These are phyloP conservation scores for Rhopalosiphum padi DNA, from an alignment of 1,140 invertebrate species.

Conservation along the genomic window DNA sequence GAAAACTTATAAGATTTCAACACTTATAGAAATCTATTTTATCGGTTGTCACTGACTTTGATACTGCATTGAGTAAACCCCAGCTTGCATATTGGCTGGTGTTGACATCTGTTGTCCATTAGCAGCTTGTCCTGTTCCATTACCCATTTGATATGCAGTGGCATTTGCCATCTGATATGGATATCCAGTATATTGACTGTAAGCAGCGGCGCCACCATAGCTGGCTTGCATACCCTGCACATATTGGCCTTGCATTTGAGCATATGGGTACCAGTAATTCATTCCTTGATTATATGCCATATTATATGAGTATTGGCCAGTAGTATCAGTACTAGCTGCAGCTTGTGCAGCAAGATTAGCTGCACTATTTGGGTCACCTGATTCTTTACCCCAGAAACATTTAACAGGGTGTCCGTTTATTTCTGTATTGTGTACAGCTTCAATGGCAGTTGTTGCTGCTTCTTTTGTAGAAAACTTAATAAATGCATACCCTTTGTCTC, in stretches of 20 bases:
- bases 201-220: conserved; percentile 46
- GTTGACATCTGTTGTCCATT: conserved; percentile 54
- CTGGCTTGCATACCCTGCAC: conserved; percentile 57
- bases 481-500: conserved; percentile 99
- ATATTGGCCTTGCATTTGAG: conserved; percentile 61
- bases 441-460: conserved; percentile 95
- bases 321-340: conserved; percentile 65
- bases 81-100: conserved; percentile 49
- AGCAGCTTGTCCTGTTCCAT: conserved; percentile 53
- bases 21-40: conserved; percentile 53
- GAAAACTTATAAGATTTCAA: conserved; percentile 54
- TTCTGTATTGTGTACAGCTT: conserved; percentile 95
- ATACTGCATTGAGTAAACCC: conserved; percentile 55
- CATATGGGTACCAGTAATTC: conserved; percentile 82
- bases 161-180: conserved; percentile 52
- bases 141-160: conserved; percentile 52
- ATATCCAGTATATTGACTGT: conserved; percentile 51
- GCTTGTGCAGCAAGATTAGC: conserved; percentile 61
- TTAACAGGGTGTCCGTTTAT: conserved; percentile 95
- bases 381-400: conserved; percentile 99
- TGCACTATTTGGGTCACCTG: conserved; percentile 75
- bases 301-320: conserved; percentile 72
- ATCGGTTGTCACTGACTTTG: conserved; percentile 56
- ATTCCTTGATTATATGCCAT: conserved; percentile 73
- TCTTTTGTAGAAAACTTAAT: conserved; percentile 98